Conservation (phyloP, 2,113 vertebrate species). For the Neoarius graeffei region DNA sequence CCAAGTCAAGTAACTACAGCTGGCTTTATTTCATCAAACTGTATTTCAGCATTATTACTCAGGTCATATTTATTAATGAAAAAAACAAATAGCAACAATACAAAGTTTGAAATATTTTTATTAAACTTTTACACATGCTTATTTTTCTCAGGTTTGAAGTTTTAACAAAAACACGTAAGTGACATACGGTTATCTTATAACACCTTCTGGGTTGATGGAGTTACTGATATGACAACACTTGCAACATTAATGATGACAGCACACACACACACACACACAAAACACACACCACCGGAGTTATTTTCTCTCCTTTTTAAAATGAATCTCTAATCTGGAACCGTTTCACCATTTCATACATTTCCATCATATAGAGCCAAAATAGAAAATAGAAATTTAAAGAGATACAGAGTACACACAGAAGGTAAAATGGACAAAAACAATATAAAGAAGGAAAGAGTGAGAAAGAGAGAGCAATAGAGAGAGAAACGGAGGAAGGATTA, state of each 20-base stretch:
- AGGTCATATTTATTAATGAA: too few species aligned
- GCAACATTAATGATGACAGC: neutral
- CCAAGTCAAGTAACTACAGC: neutral
- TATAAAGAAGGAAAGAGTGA: neutral
- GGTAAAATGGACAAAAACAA: neutral
- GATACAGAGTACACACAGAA: neutral
- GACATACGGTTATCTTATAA: neutral
- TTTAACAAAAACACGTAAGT: neutral
- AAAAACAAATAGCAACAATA: neutral
- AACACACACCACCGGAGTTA: neutral
- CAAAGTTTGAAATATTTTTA: neutral
- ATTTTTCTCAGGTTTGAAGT: neutral
- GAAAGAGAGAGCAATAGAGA: neutral
- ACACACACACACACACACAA: slow-evolving; percentile 2
- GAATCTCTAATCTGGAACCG: neutral
- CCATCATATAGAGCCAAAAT: neutral
- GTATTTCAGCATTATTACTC: neutral
- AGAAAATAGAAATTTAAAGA: neutral
- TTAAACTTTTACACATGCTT: neutral
- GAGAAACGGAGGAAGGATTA: neutral
- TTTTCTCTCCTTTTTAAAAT: neutral
- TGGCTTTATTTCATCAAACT: neutral
- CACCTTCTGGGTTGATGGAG: neutral
- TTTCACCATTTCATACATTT: neutral
- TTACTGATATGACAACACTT: too few species aligned